phyloP scores from a whole-genome alignment of 2,113 vertebrate species.

The Atlantisia rogersi region DNA sequence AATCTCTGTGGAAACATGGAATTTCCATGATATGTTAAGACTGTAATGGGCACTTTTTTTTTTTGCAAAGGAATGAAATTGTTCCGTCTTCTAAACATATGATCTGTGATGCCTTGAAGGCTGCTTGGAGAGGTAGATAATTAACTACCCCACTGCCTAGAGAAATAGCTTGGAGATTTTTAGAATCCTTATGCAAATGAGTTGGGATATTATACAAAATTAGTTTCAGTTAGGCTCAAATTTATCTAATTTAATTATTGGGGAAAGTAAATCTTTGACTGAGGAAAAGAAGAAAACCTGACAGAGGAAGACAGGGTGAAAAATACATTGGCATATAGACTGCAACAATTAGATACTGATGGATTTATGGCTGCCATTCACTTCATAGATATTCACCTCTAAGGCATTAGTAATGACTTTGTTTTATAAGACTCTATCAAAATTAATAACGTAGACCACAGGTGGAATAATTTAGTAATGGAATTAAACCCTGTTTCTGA shows the following conservation, averaged over 20 bases:
- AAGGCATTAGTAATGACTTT: conserved; percentile 21
- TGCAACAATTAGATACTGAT: conserved; percentile 26
- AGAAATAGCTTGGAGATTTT: conserved; percentile 77
- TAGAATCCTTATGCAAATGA: conserved; percentile 72
- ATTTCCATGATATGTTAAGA: conserved; percentile 65
- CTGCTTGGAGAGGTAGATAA: conserved; percentile 75
- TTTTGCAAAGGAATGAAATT: conserved; percentile 64
- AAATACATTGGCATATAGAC: neutral
- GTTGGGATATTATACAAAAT: conserved; percentile 78
- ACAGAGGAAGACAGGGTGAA: neutral
- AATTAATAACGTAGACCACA: conserved; percentile 17
- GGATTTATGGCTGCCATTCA: conserved; percentile 47
- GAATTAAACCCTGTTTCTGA: conserved; percentile 31
- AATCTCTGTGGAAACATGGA: conserved; percentile 65
- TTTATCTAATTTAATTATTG: conserved; percentile 79
- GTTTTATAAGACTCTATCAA: conserved; percentile 28
- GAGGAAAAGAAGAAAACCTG: conserved; percentile 47
- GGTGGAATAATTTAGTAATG: conserved; percentile 25
- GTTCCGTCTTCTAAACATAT: conserved; percentile 61
- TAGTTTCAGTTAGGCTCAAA: conserved; percentile 76
- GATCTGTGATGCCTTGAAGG: conserved; percentile 72
- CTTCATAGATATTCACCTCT: neutral
- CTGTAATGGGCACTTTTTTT: conserved; percentile 38
- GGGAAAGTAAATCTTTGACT: conserved; percentile 69
- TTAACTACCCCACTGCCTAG: conserved; percentile 76